Conservation (phyloP, 2,113 vertebrate species). For the Budorcas taxicolor region DNA sequence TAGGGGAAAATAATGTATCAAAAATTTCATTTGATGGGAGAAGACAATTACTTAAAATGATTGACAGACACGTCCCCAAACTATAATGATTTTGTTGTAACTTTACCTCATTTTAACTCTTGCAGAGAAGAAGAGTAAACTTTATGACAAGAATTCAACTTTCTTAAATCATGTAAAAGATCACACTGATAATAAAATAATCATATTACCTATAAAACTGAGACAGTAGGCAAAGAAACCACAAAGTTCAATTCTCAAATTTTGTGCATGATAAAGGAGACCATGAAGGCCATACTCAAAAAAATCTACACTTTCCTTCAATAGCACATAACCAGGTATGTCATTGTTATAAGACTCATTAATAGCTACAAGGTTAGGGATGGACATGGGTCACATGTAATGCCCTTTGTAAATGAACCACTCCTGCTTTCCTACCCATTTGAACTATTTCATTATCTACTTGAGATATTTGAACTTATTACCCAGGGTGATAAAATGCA, state of each 20-base stretch:
- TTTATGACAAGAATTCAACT: too few species aligned
- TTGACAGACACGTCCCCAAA: not conserved
- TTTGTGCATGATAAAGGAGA: not conserved
- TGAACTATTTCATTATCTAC: not conserved
- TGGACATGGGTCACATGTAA: not conserved
- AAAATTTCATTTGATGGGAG: too few species aligned
- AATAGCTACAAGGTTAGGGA: fast-evolving
- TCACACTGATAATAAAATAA: not conserved
- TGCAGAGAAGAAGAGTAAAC: too few species aligned
- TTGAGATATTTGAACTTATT: not conserved
- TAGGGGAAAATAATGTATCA: not conserved
- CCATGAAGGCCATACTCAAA: not conserved
- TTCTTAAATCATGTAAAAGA: not conserved
- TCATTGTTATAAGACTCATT: not conserved
- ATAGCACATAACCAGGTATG: not conserved
- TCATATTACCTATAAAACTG: not conserved
- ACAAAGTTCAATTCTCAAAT: not conserved
- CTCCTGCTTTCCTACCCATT: not conserved
- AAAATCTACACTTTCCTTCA: not conserved
- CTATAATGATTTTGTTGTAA: too few species aligned
- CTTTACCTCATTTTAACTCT: not conserved
- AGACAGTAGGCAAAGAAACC: not conserved
- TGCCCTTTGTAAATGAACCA: too few species aligned
- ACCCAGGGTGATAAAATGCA: not conserved
- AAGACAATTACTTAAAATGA: too few species aligned